Evolutionary conservation across 2,888 invertebrate species (phyloP).

Genomic region (Epinotia bilunana): DNA sequence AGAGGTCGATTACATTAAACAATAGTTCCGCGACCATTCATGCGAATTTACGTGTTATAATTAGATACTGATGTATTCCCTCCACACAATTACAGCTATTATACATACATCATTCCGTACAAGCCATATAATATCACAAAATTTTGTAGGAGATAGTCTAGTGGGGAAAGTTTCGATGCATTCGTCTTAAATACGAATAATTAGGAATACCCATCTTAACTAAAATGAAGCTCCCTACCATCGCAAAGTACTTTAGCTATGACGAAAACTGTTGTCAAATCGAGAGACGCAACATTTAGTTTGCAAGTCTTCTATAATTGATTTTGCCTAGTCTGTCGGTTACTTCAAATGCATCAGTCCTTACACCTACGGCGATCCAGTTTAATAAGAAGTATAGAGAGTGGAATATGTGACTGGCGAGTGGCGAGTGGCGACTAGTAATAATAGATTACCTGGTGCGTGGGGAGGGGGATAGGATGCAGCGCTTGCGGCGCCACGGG

Average conservation of each 20-base stretch:
- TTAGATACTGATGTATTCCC: constrained; percentile 39
- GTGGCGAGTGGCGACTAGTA: too few species aligned
- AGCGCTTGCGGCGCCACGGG: constrained; percentile 64
- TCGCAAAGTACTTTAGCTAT: neutral
- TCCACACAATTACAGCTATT: constrained; percentile 24
- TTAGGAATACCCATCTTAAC: neutral
- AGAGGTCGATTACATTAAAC: neutral
- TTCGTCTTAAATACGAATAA: constrained; percentile 2
- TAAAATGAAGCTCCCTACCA: neutral
- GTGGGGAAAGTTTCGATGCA: neutral
- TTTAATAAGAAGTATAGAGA: neutral
- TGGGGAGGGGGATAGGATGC: constrained; percentile 69
- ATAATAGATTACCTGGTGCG: constrained; percentile 83
- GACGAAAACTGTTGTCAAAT: neutral
- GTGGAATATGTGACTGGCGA: neutral
- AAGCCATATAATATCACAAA: constrained; percentile 22
- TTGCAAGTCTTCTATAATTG: neutral
- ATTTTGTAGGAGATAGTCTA: constrained; percentile 12
- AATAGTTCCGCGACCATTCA: constrained; percentile 19
- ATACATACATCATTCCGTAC: constrained; percentile 29
- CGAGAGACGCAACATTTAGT: neutral
- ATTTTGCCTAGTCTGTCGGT: neutral
- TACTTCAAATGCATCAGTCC: constrained; percentile 2
- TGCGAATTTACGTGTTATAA: neutral
- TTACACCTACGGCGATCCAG: neutral